These are phyloP conservation scores for Pachycephala philippinensis DNA, from an alignment of 2,113 vertebrate genomes.

Conservation along the genomic window DNA sequence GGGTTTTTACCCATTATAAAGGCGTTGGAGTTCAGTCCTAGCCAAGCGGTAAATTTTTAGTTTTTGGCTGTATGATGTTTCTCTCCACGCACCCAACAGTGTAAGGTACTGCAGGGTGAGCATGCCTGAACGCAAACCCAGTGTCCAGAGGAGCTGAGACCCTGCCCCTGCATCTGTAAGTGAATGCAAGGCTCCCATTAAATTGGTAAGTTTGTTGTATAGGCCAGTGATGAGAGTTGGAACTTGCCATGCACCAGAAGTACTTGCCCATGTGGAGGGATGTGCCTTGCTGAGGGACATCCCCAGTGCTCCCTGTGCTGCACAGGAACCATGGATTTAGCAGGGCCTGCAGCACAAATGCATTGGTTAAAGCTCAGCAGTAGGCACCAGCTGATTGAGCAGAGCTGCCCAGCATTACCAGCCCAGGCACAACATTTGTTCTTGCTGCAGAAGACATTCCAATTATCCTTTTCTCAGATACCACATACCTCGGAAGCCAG, in stretches of 20 bases:
- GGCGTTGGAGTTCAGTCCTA: neutral
- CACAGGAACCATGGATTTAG: neutral
- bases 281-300: neutral
- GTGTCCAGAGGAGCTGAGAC: neutral
- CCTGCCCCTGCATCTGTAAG: neutral
- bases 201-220: neutral
- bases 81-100: neutral
- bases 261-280: neutral
- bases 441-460: neutral
- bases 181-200: neutral
- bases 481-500: fast-evolving
- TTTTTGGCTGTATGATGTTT: neutral
- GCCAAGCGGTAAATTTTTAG: neutral
- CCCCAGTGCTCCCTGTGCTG: neutral
- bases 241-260: neutral
- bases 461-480: neutral
- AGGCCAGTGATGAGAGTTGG: neutral
- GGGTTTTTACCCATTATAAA: neutral
- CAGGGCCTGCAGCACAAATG: neutral
- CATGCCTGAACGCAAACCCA: neutral
- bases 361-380: neutral
- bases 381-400: neutral
- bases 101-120: neutral
- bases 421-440: no score
- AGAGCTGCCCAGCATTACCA: neutral